A percentile compares a stretch with the other conserved stretches of the same genome.
Conservation (phyloP, 2,797 vertebrate genomes). For the Enteromius fasciolatus region DNA sequence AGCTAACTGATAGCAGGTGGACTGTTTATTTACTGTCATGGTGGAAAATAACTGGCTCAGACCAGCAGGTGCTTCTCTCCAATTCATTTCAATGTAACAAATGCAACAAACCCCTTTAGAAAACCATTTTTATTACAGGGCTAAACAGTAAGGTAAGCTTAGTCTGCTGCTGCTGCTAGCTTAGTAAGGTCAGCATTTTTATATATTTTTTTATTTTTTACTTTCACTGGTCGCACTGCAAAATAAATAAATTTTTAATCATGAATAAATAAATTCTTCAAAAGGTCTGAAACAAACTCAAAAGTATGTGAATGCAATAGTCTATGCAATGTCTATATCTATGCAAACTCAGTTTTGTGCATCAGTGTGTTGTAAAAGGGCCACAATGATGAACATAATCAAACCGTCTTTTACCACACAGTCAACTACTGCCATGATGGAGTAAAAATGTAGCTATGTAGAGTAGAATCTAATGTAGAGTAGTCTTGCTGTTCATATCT, state of each 20-base stretch:
- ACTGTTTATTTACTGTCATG: constrained; percentile 34
- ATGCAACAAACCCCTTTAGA: constrained; percentile 7
- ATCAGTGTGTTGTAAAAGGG: not conserved
- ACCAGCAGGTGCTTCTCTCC: constrained; percentile 29
- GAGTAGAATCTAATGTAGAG: too few species aligned
- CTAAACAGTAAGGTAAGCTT: not conserved
- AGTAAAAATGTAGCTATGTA: not conserved
- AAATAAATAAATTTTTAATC: not conserved
- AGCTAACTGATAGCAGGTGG: constrained; percentile 46
- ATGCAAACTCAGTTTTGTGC: not conserved
- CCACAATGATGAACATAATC: not conserved
- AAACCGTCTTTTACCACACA: not conserved
- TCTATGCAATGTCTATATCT: not conserved
- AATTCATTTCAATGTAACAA: constrained; percentile 12
- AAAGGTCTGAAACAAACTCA: not conserved
- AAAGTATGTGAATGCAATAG: not conserved
- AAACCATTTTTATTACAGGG: not conserved
- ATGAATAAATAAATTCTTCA: not conserved
- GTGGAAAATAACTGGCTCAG: constrained; percentile 47
- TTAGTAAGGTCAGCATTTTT: too few species aligned
- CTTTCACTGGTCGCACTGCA: not conserved
- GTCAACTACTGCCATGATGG: not conserved
- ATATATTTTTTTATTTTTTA: not conserved
- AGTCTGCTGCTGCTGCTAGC: too few species aligned
- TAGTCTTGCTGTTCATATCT: not conserved